Percentiles rank a stretch among this genome's conserved stretches.
Evolutionary conservation across 2,888 invertebrate genomes (phyloP).

Genomic region (Andrena trimmerana): DNA sequence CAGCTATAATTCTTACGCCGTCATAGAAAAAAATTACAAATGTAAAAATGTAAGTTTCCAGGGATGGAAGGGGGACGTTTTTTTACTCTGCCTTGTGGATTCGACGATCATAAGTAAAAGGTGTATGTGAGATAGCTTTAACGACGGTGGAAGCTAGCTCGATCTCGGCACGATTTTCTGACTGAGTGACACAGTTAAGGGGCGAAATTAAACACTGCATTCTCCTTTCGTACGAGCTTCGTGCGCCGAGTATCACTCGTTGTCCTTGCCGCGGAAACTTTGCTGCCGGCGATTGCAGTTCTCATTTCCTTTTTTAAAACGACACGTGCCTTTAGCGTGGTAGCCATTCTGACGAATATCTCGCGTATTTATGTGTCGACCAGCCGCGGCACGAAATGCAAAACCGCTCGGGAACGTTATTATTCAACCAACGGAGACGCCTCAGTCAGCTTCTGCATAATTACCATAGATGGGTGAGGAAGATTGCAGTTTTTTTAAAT

Average conservation of each 20-base stretch:
- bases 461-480: background rate
- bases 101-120: slow-evolving; percentile 7
- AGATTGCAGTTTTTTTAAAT: background rate
- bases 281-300: slow-evolving; percentile 44
- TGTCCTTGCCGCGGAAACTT: slow-evolving; percentile 39
- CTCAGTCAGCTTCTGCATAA: background rate
- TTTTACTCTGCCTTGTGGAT: slow-evolving; percentile 1
- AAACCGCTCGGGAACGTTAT: background rate
- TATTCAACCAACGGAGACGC: background rate
- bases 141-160: background rate
- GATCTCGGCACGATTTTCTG: slow-evolving; percentile 35
- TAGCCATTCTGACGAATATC: background rate
- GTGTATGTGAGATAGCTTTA: background rate
- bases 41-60: no score
- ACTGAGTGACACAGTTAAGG: slow-evolving; percentile 44
- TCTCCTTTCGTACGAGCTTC: slow-evolving; percentile 36
- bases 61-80: background rate
- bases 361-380: slow-evolving; percentile 4
- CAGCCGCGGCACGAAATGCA: background rate
- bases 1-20: no score
- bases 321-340: slow-evolving; percentile 25
- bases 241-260: slow-evolving; percentile 32
- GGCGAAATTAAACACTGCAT: slow-evolving; percentile 49
- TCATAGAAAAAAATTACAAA: no score
- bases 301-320: slow-evolving; percentile 50